phyloP scores from a whole-genome alignment of 2,113 vertebrate species.

The Crotalus helleri region DNA sequence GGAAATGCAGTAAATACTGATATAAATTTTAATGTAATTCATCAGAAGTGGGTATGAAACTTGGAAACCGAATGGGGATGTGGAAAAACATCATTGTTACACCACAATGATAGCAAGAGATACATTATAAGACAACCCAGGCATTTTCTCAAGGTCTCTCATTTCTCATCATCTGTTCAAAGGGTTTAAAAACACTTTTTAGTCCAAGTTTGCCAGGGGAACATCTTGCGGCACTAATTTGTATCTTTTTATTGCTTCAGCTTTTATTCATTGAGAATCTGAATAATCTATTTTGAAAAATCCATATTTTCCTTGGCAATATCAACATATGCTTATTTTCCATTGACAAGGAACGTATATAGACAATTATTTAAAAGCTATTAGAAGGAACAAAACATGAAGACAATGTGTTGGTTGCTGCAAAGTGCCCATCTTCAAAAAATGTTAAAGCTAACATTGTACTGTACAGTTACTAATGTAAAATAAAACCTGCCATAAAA shows the following conservation, averaged over 20 bases:
- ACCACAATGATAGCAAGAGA: background rate
- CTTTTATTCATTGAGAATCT: background rate
- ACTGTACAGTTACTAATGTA: background rate
- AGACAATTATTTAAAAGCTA: accelerated
- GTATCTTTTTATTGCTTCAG: background rate
- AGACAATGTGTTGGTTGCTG: background rate
- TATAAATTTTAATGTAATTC: background rate
- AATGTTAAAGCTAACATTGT: background rate
- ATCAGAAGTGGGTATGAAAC: background rate
- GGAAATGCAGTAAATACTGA: background rate
- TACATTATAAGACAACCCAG: accelerated
- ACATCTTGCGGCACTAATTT: background rate
- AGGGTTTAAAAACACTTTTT: background rate
- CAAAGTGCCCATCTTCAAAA: background rate
- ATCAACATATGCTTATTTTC: background rate
- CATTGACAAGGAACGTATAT: background rate
- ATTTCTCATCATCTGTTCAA: background rate
- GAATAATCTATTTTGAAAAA: background rate
- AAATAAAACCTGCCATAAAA: background rate
- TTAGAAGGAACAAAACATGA: background rate
- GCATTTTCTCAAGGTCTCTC: background rate
- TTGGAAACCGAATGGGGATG: background rate
- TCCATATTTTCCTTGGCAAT: background rate
- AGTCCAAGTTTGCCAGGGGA: background rate
- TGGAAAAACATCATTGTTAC: background rate